Conservation (phyloP, 2,797 vertebrate species). For the Vireo griseus region DNA sequence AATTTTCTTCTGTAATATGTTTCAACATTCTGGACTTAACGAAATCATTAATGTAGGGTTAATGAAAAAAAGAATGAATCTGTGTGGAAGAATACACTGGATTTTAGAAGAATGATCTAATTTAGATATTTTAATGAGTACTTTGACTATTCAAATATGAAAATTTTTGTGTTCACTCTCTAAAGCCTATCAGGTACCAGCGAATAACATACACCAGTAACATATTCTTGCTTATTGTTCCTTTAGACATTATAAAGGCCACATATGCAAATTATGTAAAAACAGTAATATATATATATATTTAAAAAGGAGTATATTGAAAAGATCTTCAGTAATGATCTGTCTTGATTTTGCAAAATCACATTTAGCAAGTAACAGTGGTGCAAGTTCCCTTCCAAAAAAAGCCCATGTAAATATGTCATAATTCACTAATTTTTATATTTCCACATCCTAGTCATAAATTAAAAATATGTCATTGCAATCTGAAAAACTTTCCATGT, state of each 20-base stretch:
- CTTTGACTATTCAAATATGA: not conserved
- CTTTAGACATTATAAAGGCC: not conserved
- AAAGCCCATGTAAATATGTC: not conserved
- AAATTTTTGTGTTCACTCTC: not conserved
- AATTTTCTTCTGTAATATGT: not conserved
- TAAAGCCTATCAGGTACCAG: not conserved
- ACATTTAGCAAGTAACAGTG: not conserved
- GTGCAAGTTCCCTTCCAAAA: not conserved
- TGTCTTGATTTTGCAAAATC: not conserved
- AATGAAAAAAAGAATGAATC: not conserved
- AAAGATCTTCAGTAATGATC: not conserved
- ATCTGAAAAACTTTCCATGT: not conserved
- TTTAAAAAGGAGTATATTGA: not conserved
- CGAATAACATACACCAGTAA: not conserved
- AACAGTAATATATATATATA: not conserved
- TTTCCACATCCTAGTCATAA: not conserved
- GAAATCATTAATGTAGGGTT: not conserved
- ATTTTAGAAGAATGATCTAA: not conserved
- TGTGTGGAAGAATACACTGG: not conserved
- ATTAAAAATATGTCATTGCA: not conserved
- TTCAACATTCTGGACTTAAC: not conserved
- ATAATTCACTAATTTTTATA: not conserved
- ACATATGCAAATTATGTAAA: not conserved
- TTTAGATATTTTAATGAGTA: constrained; percentile 3
- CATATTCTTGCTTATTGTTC: not conserved